Evolutionary conservation across 2,113 vertebrate species (phyloP), one percentile per base, ranked within the genome.

Genomic region (Cebidichthys violaceus): DNA sequence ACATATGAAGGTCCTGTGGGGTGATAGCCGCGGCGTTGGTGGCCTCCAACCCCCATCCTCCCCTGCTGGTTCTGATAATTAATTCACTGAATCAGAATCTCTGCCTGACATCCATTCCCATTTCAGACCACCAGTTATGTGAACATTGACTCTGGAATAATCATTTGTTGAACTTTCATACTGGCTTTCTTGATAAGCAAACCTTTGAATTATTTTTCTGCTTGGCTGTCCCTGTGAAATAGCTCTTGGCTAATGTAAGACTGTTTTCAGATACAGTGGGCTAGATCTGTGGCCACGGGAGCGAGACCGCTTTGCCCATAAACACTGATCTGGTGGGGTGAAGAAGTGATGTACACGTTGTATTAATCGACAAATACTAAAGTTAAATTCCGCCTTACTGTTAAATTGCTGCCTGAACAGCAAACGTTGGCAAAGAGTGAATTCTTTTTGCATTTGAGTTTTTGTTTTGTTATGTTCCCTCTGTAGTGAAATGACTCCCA

Each of bases 171-270:
- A 93, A 95, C 92, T 92, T 93, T 92, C 83, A 89, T 81, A 87
- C 82, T 83, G 79, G 83, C 85, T 86, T 89, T 91, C 81, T 88
- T 89, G 93, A 94, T 94, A 94, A 95, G 93, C 89, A 92, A 92
- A 89, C 86, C 92, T 93, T 93, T 93, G 90, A 95, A 94, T 93
- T 91, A 93, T 92, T 94, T 93, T 94, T 93, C 91, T 94, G 89
- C 92, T 94, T 95, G 93, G 86, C 82, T 91, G 91, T 95, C 84
- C 84, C 93, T 90, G 88, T 94, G 92, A 94, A 94, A 95, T 94
- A 92, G 91, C 91, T 94, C 87, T 85, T 77, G 89, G 89, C 90
- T 94, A 94, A 94, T 93, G 79, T 89, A 94, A 91, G 89, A 84
- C 86, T 90, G 90, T 87, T 88, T 90, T 87, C 90, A 90, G 93